Base-by-base conservation (phyloP, 2,113 vertebrate species). In the Odontophorus gujanensis region DNA sequence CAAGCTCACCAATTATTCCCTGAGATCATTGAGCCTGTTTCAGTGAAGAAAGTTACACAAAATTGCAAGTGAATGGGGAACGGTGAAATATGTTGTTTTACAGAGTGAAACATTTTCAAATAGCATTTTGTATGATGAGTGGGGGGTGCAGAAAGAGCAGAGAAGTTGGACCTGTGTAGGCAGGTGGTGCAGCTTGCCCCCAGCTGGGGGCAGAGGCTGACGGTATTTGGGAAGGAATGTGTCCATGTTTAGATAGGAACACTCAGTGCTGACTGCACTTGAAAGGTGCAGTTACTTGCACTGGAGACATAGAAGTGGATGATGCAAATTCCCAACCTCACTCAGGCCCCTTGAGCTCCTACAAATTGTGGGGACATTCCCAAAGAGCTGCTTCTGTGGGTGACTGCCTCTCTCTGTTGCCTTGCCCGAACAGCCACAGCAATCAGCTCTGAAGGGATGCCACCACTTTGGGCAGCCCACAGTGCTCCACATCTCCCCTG, bases 1-100 rank as follows among this genome's bases (percentile, higher is more conserved):
- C 94, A 94, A 95, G 91, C 91, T 96, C 82, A 79, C 85, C 92
- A 95, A 96, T 97, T 96, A 94, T 91, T 96, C 89, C 81, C 82
- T 40, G 63, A 93, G 83, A 93, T 94, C 83, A 40, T 22, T 69
- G 83, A 93, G 81, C 62, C 53, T 62, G 34, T 92, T 94, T 55
- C 83, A 76, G 65, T 55, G 4, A 81, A 94, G 72, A 83, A 90
- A 89, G 65, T 85, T 96, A 85, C 59, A 81, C 58, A 79, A 90
- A 96, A 93, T 89, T 93, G 87, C 32, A 95, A 96, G 65, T 53
- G 89, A 96, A 83, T n/a, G 32, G 21, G 82, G 68, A 93, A 50
- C 63, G 76, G 58, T 73, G 89, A 67, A 75, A 66, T 47, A 36
- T 34, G 84, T 79, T 96, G 82, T 92, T 89, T 62, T 78, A 96